A percentile compares a stretch with the other conserved stretches of the same genome.
phyloP scores from a whole-genome alignment of 2,797 vertebrate genomes.

The Gobionotothen gibberifrons region DNA sequence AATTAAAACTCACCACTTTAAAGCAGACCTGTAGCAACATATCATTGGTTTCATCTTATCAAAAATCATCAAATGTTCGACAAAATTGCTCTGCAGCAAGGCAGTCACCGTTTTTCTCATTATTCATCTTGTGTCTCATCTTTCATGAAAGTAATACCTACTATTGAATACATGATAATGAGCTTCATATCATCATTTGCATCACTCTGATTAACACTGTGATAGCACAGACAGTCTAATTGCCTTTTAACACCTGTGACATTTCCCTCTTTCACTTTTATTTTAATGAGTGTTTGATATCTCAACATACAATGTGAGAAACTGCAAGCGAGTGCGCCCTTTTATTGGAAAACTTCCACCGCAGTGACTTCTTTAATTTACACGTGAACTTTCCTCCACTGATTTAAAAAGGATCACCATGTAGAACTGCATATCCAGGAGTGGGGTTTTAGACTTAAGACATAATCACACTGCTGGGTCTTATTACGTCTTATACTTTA shows the following conservation, averaged over 20 bases:
- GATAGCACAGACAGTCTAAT: slow-evolving; percentile 79
- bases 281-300: slow-evolving; percentile 70
- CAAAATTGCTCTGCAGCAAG: slow-evolving; percentile 58
- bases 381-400: slow-evolving; percentile 77
- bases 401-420: slow-evolving; percentile 81
- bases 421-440: slow-evolving; percentile 77
- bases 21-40: slow-evolving; percentile 56
- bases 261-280: slow-evolving; percentile 69
- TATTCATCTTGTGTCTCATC: slow-evolving; percentile 66
- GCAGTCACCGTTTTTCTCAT: slow-evolving; percentile 57
- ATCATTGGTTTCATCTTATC: slow-evolving; percentile 66
- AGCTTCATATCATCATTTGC: slow-evolving; percentile 67
- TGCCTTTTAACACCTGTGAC: slow-evolving; percentile 83
- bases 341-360: slow-evolving; percentile 71
- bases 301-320: slow-evolving; percentile 63
- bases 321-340: slow-evolving; percentile 52
- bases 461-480: slow-evolving; percentile 76
- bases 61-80: slow-evolving; percentile 69
- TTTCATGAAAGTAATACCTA: slow-evolving; percentile 68
- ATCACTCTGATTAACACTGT: slow-evolving; percentile 76
- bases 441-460: slow-evolving; percentile 72
- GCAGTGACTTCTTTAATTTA: slow-evolving; percentile 70
- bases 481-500: slow-evolving; percentile 83
- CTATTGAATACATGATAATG: slow-evolving; percentile 72
- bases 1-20: slow-evolving; percentile 68